Percentiles rank a stretch among this genome's conserved stretches.
Evolutionary conservation across 2,113 vertebrate genomes (phyloP).

Genomic region (Hippopotamus amphibius): DNA sequence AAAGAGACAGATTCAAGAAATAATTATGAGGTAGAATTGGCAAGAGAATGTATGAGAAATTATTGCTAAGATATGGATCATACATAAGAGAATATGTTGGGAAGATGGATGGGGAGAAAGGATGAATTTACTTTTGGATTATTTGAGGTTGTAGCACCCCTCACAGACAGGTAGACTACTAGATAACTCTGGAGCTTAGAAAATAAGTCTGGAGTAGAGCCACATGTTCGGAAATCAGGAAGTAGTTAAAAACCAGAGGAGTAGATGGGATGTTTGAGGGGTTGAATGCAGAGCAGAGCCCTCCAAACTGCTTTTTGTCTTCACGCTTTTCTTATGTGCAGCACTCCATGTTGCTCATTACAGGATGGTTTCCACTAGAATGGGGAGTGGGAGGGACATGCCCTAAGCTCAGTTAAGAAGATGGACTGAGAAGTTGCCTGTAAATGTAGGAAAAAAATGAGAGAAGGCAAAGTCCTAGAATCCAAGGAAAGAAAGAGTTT

Average conservation of each 20-base stretch:
- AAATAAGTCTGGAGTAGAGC: neutral
- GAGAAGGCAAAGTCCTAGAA: neutral
- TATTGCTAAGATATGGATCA: slow-evolving; percentile 8
- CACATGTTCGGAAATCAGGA: neutral
- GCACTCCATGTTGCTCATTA: neutral
- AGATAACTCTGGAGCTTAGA: neutral
- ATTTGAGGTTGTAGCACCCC: neutral
- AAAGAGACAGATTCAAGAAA: slow-evolving; percentile 34
- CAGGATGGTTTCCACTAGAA: neutral
- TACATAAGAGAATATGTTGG: slow-evolving; percentile 20
- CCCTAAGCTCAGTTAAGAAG: neutral
- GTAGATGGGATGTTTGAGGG: neutral
- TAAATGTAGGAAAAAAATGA: slow-evolving; percentile 28
- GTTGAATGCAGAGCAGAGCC: neutral
- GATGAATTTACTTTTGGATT: slow-evolving; percentile 25
- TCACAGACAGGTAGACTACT: neutral
- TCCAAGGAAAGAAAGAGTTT: slow-evolving; percentile 27
- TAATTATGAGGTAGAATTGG: slow-evolving; percentile 40
- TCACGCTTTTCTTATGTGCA: neutral
- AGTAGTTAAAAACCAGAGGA: slow-evolving; percentile 36
- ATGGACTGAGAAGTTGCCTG: neutral
- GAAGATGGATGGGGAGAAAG: slow-evolving; percentile 35
- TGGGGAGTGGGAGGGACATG: neutral
- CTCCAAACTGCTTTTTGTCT: neutral
- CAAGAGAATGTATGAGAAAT: slow-evolving; percentile 45